These are phyloP conservation scores for Daptonema setosum DNA, from an alignment of 2,888 invertebrate species.

Conservation along the genomic window DNA sequence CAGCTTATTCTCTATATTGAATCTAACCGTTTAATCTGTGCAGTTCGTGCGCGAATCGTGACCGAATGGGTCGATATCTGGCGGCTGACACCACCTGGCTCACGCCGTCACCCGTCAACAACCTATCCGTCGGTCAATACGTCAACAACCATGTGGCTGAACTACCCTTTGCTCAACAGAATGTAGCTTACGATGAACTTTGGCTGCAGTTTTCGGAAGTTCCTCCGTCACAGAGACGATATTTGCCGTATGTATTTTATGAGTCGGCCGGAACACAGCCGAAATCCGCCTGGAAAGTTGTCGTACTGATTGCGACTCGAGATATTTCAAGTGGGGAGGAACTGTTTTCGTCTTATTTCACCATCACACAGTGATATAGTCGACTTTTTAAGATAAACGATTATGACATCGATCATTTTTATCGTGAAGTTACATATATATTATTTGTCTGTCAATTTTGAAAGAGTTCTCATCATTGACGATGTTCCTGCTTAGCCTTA, in stretches of 20 bases:
- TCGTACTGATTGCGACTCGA: conserved; percentile 30
- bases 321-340: conserved; percentile 31
- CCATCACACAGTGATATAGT: conserved; percentile 9
- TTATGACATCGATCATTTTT: not conserved
- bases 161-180: conserved; percentile 21
- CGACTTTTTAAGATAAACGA: not conserved
- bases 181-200: conserved; percentile 35
- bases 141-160: conserved; percentile 32
- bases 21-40: no score
- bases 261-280: conserved; percentile 7
- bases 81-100: conserved; percentile 31
- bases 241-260: conserved; percentile 24
- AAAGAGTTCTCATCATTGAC: no score
- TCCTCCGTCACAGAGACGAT: conserved; percentile 25
- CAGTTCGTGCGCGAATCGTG: conserved; percentile 31
- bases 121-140: conserved; percentile 34
- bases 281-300: conserved; percentile 19
- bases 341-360: conserved; percentile 33
- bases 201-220: conserved; percentile 23
- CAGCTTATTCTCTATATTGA: no score
- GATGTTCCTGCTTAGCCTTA: no score
- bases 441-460: no score
- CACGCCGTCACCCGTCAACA: conserved; percentile 26
- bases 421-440: no score
- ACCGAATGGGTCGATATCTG: conserved; percentile 25